phyloP scores from a whole-genome alignment of 1,140 invertebrate species.

The Rhizoglyphus robini region DNA sequence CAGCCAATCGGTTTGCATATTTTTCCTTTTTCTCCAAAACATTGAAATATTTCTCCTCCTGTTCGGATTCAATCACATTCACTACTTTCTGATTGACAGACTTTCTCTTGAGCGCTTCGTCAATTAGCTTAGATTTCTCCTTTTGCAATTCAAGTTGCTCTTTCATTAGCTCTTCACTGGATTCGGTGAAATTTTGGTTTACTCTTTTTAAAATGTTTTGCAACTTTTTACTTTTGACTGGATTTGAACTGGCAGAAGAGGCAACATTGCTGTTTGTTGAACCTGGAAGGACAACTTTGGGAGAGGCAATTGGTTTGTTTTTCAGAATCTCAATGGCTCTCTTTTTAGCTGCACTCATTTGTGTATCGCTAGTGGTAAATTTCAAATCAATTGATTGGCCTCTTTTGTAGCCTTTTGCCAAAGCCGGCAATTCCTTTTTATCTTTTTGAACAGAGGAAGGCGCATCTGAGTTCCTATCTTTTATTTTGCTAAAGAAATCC shows the following conservation, averaged over 20 bases:
- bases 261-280: neutral
- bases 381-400: constrained; percentile 11
- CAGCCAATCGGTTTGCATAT: constrained; percentile 81
- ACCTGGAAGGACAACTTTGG: neutral
- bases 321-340: constrained; percentile 12
- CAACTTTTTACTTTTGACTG: neutral
- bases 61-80: constrained; percentile 58
- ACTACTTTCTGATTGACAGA: constrained; percentile 60
- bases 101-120: constrained; percentile 45
- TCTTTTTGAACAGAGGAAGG: neutral
- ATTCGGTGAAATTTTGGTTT: neutral
- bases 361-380: neutral
- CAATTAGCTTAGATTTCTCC: constrained; percentile 5
- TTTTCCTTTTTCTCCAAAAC: constrained; percentile 74
- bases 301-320: neutral
- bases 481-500: neutral
- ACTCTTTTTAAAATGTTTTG: neutral
- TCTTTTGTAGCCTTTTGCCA: constrained; percentile 17
- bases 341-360: neutral
- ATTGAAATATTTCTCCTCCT: constrained; percentile 70
- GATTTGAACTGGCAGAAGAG: neutral
- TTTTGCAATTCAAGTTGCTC: neutral
- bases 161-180: neutral
- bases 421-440: neutral
- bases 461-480: too few relatives aligned